phyloP scores from a whole-genome alignment of 2,113 vertebrate genomes.

The Fulmarus glacialis region DNA sequence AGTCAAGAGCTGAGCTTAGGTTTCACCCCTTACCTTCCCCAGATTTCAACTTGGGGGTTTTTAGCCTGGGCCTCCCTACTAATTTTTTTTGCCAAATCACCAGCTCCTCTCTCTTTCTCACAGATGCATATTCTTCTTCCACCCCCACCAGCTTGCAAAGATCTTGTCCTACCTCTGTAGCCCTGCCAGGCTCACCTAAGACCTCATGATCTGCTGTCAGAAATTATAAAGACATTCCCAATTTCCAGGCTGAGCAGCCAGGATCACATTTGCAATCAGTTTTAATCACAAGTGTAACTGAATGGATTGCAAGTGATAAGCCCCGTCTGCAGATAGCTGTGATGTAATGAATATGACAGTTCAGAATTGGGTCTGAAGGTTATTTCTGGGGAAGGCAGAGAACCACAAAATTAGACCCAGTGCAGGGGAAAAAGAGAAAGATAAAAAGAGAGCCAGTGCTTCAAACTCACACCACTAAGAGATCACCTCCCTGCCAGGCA shows the following conservation, averaged over 20 bases:
- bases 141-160: not conserved
- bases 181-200: not conserved
- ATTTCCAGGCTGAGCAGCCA: slow-evolving; percentile 48
- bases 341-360: slow-evolving; percentile 61
- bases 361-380: slow-evolving; percentile 41
- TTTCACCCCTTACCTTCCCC: not conserved
- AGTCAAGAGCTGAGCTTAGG: not conserved
- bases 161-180: not conserved
- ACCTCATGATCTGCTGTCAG: slow-evolving; percentile 41
- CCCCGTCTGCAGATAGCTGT: slow-evolving; percentile 36
- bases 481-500: slow-evolving; percentile 5
- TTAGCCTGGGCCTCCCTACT: not conserved
- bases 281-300: slow-evolving; percentile 69
- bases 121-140: not conserved
- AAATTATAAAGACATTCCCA: slow-evolving; percentile 49
- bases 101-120: not conserved
- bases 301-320: slow-evolving; percentile 41
- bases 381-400: slow-evolving; percentile 49
- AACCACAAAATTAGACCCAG: slow-evolving; percentile 64
- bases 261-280: slow-evolving; percentile 61
- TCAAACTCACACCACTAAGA: not conserved
- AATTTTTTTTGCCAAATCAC: not conserved
- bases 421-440: not conserved
- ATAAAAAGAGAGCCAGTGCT: not conserved
- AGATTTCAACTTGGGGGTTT: not conserved